Evolutionary conservation across 1,140 invertebrate genomes (phyloP).

Genomic region (Macrotrachela quadricornifera): DNA sequence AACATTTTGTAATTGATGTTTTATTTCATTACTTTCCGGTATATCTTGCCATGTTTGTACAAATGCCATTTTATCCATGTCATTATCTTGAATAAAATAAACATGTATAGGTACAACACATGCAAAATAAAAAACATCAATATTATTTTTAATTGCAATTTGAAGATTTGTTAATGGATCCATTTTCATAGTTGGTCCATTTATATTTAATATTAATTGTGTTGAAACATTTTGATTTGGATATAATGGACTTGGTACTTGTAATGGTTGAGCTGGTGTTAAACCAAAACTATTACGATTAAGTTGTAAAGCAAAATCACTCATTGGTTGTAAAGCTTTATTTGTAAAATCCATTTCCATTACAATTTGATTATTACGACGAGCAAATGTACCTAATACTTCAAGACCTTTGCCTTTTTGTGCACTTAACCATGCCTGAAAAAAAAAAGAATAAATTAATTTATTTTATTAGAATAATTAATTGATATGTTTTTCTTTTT

Average conservation of each 20-base stretch:
- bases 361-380: constrained; percentile 58
- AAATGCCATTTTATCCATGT: constrained; percentile 90
- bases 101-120: constrained; percentile 75
- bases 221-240: constrained; percentile 62
- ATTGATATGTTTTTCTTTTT: too few relatives aligned
- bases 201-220: constrained; percentile 50
- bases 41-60: constrained; percentile 97
- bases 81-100: constrained; percentile 81
- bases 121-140: constrained; percentile 94
- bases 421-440: constrained; percentile 54
- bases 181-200: constrained; percentile 83
- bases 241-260: constrained; percentile 51
- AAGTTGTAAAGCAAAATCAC: constrained; percentile 82
- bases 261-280: constrained; percentile 54
- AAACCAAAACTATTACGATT: constrained; percentile 80
- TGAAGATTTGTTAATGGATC: constrained; percentile 80
- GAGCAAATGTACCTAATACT: constrained; percentile 76
- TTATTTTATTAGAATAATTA: too few relatives aligned
- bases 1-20: constrained; percentile 39
- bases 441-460: too few relatives aligned
- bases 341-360: constrained; percentile 95
- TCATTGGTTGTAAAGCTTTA: constrained; percentile 93
- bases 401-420: constrained; percentile 92
- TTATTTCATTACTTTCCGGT: constrained; percentile 86
- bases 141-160: constrained; percentile 95